These are phyloP conservation scores for Cerastis rubricosa DNA, from an alignment of 2,888 invertebrate genomes.

Conservation along the genomic window DNA sequence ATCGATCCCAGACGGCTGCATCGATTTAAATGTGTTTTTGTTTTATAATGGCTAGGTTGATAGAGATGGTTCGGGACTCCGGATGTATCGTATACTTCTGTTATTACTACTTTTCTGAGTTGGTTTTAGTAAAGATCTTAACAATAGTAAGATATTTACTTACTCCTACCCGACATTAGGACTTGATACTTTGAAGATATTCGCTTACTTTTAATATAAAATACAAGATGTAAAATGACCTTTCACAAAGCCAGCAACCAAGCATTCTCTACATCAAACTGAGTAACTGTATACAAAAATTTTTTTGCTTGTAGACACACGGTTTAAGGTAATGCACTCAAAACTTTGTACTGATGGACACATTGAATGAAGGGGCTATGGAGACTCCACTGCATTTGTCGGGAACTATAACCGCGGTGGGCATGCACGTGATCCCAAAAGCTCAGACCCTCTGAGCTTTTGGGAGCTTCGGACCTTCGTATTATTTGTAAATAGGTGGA, in stretches of 20 bases:
- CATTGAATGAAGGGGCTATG: neutral
- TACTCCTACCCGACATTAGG: neutral
- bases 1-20: neutral
- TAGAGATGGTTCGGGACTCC: too few species aligned
- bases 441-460: too few species aligned
- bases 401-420: neutral
- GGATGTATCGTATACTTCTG: neutral
- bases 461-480: neutral
- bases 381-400: slow-evolving; percentile 11
- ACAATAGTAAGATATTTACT: neutral
- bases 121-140: neutral
- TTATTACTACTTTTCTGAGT: neutral
- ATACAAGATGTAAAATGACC: too few species aligned
- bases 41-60: neutral
- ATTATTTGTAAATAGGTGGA: neutral
- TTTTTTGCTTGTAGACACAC: too few species aligned
- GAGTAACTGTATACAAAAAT: neutral
- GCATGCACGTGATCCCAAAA: too few species aligned
- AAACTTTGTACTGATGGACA: neutral
- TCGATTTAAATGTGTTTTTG: neutral
- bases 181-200: neutral
- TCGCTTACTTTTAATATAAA: too few species aligned
- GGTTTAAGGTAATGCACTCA: neutral
- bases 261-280: neutral
- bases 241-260: too few species aligned